A percentile compares a stretch with the other conserved stretches of the same genome.
phyloP scores from a whole-genome alignment of 2,888 invertebrate species.

The Conus canariensis region DNA sequence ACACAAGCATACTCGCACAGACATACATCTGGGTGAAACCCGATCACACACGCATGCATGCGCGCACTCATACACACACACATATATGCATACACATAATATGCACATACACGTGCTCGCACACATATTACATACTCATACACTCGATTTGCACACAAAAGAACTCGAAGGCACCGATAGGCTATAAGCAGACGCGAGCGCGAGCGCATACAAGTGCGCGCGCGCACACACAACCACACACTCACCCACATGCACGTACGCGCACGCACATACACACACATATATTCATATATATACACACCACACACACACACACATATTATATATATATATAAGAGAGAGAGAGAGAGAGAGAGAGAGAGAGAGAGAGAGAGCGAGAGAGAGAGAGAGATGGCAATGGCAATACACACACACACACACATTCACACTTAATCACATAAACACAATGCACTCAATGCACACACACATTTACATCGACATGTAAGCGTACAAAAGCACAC shows the following conservation, averaged over 20 bases:
- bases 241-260: not conserved
- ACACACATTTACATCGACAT: not conserved
- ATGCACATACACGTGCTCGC: not conserved
- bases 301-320: too few relatives aligned
- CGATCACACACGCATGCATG: not conserved
- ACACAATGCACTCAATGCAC: not conserved
- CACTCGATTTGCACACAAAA: too few relatives aligned
- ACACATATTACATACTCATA: not conserved
- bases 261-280: not conserved
- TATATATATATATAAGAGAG: too few relatives aligned
- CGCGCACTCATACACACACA: not conserved
- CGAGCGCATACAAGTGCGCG: too few relatives aligned
- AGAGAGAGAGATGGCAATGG: too few relatives aligned
- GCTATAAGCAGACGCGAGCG: too few relatives aligned
- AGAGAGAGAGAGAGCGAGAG: too few relatives aligned
- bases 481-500: not conserved
- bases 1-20: not conserved
- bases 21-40: not conserved
- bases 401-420: not conserved
- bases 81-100: conserved; percentile 14
- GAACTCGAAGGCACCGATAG: too few relatives aligned
- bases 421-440: not conserved
- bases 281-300: not conserved
- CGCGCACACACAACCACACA: not conserved
- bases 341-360: too few relatives aligned